phyloP scores from a whole-genome alignment of 2,113 vertebrate genomes.

The Sapayoa aenigma region DNA sequence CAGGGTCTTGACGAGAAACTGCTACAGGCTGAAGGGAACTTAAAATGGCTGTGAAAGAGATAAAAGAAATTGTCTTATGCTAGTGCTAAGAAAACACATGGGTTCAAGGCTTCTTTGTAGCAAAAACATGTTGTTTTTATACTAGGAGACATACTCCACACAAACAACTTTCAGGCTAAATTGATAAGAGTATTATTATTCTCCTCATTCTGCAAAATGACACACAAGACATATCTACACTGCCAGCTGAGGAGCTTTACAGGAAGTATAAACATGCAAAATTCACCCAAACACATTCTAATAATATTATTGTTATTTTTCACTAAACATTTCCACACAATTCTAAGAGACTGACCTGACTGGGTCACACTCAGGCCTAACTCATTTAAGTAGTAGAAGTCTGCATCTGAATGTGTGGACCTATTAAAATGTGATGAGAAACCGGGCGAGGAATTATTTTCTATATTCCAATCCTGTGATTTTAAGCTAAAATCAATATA shows the following conservation, averaged over 20 bases:
- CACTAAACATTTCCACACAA: not conserved
- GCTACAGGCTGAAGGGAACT: constrained; percentile 88
- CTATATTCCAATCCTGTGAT: not conserved
- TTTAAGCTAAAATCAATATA: not conserved
- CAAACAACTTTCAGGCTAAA: not conserved
- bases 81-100: not conserved
- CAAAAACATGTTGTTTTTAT: not conserved
- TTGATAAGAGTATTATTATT: not conserved
- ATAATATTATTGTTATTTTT: not conserved
- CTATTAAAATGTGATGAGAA: not conserved
- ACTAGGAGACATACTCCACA: not conserved
- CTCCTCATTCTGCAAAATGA: not conserved
- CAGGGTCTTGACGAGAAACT: constrained; percentile 89
- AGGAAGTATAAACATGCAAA: not conserved
- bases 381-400: not conserved
- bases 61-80: not conserved
- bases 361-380: not conserved
- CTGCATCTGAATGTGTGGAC: not conserved
- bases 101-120: not conserved
- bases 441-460: not conserved
- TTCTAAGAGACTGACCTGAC: not conserved
- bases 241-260: not conserved
- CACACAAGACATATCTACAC: not conserved
- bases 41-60: constrained; percentile 58
- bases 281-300: not conserved